Percentiles rank a stretch among this genome's conserved stretches.
These are phyloP conservation scores for Eueremaeus valkanovi DNA, from an alignment of 2,888 invertebrate genomes.

Conservation along the genomic window DNA sequence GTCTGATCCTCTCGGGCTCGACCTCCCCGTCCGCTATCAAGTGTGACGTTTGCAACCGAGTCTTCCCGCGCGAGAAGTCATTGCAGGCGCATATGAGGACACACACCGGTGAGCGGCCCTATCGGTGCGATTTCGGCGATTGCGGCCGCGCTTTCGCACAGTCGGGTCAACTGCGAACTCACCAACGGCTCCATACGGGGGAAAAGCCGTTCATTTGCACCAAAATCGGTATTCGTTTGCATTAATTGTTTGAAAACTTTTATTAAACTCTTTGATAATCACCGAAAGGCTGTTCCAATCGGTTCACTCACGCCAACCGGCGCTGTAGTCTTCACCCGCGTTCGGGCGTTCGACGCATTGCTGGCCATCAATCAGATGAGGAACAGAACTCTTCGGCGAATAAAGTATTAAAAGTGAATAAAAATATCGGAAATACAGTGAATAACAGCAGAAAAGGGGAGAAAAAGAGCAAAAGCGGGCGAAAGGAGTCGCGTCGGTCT, in stretches of 20 bases:
- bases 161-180: constrained; percentile 71
- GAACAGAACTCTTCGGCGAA: constrained; percentile 3
- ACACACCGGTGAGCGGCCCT: constrained; percentile 65
- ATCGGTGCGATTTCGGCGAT: constrained; percentile 67
- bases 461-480: not conserved
- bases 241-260: not conserved
- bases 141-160: constrained; percentile 67
- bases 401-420: constrained; percentile 19
- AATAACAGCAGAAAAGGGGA: not conserved
- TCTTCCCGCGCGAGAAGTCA: constrained; percentile 71
- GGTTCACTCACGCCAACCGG: constrained; percentile 72
- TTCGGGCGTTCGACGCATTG: constrained; percentile 56
- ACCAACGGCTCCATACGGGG: constrained; percentile 70
- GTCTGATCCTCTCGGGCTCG: constrained; percentile 66
- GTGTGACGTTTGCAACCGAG: constrained; percentile 66
- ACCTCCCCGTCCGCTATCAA: constrained; percentile 66
- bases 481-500: not conserved
- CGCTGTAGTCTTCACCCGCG: constrained; percentile 69
- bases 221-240: constrained; percentile 5
- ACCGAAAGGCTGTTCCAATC: constrained; percentile 59
- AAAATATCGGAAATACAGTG: constrained; percentile 26
- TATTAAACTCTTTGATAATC: not conserved
- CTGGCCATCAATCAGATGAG: not conserved
- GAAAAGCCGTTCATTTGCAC: constrained; percentile 70
- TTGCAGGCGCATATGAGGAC: constrained; percentile 61